A percentile compares a stretch with the other conserved stretches of the same genome.
Evolutionary conservation across 2,113 vertebrate genomes (phyloP).

Genomic region (Cathartes aura): DNA sequence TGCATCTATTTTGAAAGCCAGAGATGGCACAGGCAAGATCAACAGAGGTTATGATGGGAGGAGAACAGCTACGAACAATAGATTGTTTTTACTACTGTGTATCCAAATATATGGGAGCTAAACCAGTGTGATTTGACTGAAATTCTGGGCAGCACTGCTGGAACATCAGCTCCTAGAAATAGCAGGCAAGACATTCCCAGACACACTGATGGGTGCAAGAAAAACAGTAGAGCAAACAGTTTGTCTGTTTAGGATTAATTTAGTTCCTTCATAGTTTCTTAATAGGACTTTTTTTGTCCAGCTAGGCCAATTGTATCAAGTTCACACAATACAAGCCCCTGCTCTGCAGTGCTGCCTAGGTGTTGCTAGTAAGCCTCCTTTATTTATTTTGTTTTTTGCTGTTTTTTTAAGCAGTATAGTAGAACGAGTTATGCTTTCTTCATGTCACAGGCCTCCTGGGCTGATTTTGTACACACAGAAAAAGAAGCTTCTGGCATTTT

Average conservation of each 20-base stretch:
- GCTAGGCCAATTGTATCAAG: background rate
- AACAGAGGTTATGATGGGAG: background rate
- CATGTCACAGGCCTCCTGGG: constrained; percentile 23
- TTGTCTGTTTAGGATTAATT: background rate
- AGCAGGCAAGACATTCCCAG: background rate
- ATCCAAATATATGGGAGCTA: background rate
- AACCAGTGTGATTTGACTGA: background rate
- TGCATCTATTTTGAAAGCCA: background rate
- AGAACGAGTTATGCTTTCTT: constrained; percentile 28
- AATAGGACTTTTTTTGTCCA: background rate
- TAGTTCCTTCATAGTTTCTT: background rate
- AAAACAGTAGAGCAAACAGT: background rate
- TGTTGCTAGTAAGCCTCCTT: background rate
- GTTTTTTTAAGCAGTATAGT: background rate
- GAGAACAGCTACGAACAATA: background rate
- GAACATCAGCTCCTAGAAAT: background rate
- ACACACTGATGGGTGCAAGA: background rate
- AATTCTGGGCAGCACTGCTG: background rate
- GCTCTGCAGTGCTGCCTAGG: background rate
- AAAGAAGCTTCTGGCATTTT: constrained; percentile 75
- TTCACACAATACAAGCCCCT: background rate
- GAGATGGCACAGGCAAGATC: background rate
- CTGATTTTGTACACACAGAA: constrained; percentile 55
- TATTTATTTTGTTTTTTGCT: constrained; percentile 19
- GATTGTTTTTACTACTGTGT: background rate